Percentiles rank a stretch among this genome's conserved stretches.
Evolutionary conservation across 1,140 invertebrate genomes (phyloP).

Genomic region (Panagrolaimus sp.): DNA sequence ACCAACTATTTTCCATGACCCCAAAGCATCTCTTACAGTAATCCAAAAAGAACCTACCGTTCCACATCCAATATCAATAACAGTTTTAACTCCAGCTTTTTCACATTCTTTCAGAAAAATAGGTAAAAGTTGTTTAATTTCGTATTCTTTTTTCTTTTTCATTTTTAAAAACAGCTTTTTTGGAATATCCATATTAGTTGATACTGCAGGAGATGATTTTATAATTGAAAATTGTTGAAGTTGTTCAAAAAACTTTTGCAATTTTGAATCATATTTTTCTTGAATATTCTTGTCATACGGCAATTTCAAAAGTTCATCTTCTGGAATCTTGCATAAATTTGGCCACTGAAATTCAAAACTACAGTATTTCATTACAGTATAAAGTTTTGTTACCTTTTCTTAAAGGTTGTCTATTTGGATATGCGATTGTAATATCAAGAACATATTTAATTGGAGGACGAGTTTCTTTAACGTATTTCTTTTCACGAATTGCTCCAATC

Average conservation of each 20-base stretch:
- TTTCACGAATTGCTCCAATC: slow-evolving; percentile 54
- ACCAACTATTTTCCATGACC: too few relatives aligned
- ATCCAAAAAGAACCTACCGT: not conserved
- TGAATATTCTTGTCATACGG: not conserved
- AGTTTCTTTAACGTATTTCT: slow-evolving; percentile 58
- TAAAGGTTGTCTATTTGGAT: slow-evolving; percentile 70
- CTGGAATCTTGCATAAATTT: not conserved
- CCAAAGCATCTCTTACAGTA: too few relatives aligned
- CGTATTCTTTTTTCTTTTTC: slow-evolving; percentile 16
- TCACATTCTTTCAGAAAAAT: slow-evolving; percentile 10
- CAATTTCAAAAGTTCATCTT: not conserved
- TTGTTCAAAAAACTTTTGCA: not conserved
- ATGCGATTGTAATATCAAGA: slow-evolving; percentile 84
- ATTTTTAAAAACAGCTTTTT: not conserved
- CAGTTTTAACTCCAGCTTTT: slow-evolving; percentile 7
- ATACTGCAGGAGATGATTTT: not conserved
- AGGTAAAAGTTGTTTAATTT: slow-evolving; percentile 15
- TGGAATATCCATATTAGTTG: not conserved
- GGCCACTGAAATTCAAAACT: too few relatives aligned
- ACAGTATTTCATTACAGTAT: too few relatives aligned
- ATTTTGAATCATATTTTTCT: not conserved
- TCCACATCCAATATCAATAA: slow-evolving; percentile 9
- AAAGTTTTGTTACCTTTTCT: too few relatives aligned
- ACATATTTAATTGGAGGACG: slow-evolving; percentile 71
- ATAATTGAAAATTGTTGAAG: slow-evolving; percentile 4